phyloP scores from a whole-genome alignment of 2,888 invertebrate species.

The Micropterix aruncella region DNA sequence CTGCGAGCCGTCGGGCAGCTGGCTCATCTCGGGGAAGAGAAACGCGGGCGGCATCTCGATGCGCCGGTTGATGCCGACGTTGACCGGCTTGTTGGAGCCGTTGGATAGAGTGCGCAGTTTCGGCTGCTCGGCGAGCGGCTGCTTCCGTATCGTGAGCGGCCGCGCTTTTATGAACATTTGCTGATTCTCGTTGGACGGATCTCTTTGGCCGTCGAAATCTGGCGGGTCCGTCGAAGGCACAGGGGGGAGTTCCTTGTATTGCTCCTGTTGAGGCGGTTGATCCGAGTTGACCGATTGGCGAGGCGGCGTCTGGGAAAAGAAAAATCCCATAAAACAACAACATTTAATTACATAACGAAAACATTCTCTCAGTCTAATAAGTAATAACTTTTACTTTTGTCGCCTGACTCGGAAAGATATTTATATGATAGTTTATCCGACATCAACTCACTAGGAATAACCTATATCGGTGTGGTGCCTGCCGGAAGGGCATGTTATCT shows the following conservation, averaged over 20 bases:
- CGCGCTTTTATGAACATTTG: slow-evolving; percentile 57
- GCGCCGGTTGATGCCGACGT: slow-evolving; percentile 53
- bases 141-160: slow-evolving; percentile 71
- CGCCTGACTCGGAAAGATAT: no score
- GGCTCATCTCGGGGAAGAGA: slow-evolving; percentile 63
- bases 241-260: slow-evolving; percentile 7
- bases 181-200: slow-evolving; percentile 20
- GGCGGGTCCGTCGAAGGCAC: slow-evolving; percentile 6
- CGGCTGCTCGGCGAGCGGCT: slow-evolving; percentile 67
- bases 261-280: slow-evolving; percentile 15
- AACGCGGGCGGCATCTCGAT: slow-evolving; percentile 77
- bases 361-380: no score
- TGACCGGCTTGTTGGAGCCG: slow-evolving; percentile 40
- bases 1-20: slow-evolving; percentile 39
- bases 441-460: no score
- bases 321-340: no score
- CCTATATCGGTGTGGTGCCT: no score
- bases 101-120: slow-evolving; percentile 49
- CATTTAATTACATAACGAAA: no score
- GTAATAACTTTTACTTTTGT: no score
- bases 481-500: no score
- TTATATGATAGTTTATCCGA: no score
- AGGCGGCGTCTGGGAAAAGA: slow-evolving; percentile 28
- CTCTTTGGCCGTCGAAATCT: slow-evolving; percentile 22
- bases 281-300: slow-evolving; percentile 35